Base-by-base conservation (phyloP, 2,113 vertebrate genomes). In the Chionomys nivalis region DNA sequence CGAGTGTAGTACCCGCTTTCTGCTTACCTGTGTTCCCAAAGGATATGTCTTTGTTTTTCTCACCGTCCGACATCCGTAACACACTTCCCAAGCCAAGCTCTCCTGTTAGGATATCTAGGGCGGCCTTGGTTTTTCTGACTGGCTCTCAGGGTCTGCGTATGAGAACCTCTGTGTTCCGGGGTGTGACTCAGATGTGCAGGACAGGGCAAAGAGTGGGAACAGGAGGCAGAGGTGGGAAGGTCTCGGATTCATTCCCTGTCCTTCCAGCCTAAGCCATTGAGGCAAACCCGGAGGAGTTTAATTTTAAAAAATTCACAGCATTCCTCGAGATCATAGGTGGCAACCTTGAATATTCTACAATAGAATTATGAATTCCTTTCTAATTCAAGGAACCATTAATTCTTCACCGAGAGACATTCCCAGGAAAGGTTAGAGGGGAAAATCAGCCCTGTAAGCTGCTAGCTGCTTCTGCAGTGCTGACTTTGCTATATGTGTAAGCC, bases 331-430 rank as follows among this genome's bases (percentile, higher is more conserved):
- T 70, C 82, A 79, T 31, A 63, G 33, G 70, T 88, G 44, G 76
- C 1, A 78, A 79, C 70, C 63, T 90, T 58, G 31, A 42, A 33
- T 66, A 36, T 72, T 68, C 87, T 63, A 70, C 93, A 93, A n/a
- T 63, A 93, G 78, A 91, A 87, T 77, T 87, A 58, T 36, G 13
- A 94, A 79, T 58, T 88, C 7, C 33, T 90, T 94, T 89, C 33
- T 87, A 72, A 49, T 21, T 83, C 55, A 28, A 87, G n/a, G 52
- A 85, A 36, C 72, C 76, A 21, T n/a, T 44, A 77, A 73, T 42
- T 89, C 42, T 28, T 28, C 81, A 81, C 47, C 83, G 47, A 58
- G n/a, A 73, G 79, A 75, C 21, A 3, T 68, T 95, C 65, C 39
- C 16, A 17, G 26, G 65, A 17, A 75, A 49, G 42, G 76, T 55